Evolutionary conservation across 1,140 invertebrate species (phyloP).

Genomic region (Tetragonula clypearis): DNA sequence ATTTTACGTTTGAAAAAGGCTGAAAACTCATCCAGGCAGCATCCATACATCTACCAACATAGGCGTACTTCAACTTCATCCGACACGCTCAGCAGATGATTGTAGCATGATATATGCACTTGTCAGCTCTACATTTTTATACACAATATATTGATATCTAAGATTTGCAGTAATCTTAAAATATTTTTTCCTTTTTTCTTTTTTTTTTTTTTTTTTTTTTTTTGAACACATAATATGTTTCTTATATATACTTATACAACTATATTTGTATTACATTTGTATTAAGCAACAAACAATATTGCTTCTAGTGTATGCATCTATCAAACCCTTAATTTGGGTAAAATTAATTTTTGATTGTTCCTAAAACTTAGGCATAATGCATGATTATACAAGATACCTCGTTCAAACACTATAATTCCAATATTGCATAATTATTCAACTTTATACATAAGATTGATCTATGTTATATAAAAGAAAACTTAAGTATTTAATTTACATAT

Average conservation of each 20-base stretch:
- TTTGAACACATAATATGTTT: slow-evolving; percentile 21
- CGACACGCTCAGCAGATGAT: slow-evolving; percentile 83
- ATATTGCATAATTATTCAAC: slow-evolving; percentile 36
- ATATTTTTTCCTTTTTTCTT: neutral
- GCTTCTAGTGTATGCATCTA: slow-evolving; percentile 37
- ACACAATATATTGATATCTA: slow-evolving; percentile 41
- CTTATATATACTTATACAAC: slow-evolving; percentile 26
- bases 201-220: neutral
- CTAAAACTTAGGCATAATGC: slow-evolving; percentile 23
- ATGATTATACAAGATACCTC: slow-evolving; percentile 21
- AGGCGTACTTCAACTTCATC: slow-evolving; percentile 79
- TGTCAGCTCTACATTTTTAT: slow-evolving; percentile 58
- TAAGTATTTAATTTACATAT: slow-evolving; percentile 31
- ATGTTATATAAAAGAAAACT: neutral
- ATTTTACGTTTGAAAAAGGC: slow-evolving; percentile 89
- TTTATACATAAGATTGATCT: slow-evolving; percentile 29
- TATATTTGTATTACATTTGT: slow-evolving; percentile 47
- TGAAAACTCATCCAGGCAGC: slow-evolving; percentile 79
- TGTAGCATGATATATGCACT: slow-evolving; percentile 65
- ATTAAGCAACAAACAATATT: slow-evolving; percentile 8
- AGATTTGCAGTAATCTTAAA: slow-evolving; percentile 45
- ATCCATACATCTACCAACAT: slow-evolving; percentile 79
- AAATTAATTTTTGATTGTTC: slow-evolving; percentile 41
- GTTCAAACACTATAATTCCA: slow-evolving; percentile 26
- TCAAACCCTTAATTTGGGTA: neutral